Evolutionary conservation across 1,140 invertebrate genomes (phyloP).

Genomic region (Mactra quadrangularis): DNA sequence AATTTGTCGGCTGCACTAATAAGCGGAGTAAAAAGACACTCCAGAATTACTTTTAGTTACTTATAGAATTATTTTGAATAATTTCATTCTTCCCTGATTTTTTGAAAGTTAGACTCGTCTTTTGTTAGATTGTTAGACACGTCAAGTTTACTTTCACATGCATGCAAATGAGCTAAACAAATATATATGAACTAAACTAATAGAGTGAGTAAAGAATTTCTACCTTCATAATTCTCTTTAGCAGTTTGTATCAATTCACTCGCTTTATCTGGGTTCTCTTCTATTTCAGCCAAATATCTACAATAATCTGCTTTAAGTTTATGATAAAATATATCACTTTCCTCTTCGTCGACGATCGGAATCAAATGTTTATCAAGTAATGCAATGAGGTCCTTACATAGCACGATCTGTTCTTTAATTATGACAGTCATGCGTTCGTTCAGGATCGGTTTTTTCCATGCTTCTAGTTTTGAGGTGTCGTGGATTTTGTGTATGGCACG

Average conservation of each 20-base stretch:
- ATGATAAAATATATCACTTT: conserved; percentile 98
- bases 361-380: conserved; percentile 40
- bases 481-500: conserved; percentile 10
- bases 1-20: too few relatives aligned
- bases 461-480: neutral
- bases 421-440: conserved; percentile 6
- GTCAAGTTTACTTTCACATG: too few relatives aligned
- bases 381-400: conserved; percentile 23
- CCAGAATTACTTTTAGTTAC: too few relatives aligned
- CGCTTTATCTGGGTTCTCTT: conserved; percentile 78
- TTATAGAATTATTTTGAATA: too few relatives aligned
- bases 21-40: too few relatives aligned
- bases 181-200: too few relatives aligned
- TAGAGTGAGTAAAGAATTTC: too few relatives aligned
- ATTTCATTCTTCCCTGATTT: too few relatives aligned
- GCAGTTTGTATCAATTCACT: conserved; percentile 12
- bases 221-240: conserved; percentile 37
- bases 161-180: too few relatives aligned
- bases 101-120: too few relatives aligned
- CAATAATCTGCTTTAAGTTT: conserved; percentile 99
- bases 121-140: too few relatives aligned
- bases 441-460: neutral
- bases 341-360: conserved; percentile 78
- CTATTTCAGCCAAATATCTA: conserved; percentile 97
- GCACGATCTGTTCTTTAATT: conserved; percentile 1